Evolutionary conservation across 2,888 invertebrate species (phyloP), one percentile per base, ranked within the genome.

Genomic region (Lasioglossum morio): DNA sequence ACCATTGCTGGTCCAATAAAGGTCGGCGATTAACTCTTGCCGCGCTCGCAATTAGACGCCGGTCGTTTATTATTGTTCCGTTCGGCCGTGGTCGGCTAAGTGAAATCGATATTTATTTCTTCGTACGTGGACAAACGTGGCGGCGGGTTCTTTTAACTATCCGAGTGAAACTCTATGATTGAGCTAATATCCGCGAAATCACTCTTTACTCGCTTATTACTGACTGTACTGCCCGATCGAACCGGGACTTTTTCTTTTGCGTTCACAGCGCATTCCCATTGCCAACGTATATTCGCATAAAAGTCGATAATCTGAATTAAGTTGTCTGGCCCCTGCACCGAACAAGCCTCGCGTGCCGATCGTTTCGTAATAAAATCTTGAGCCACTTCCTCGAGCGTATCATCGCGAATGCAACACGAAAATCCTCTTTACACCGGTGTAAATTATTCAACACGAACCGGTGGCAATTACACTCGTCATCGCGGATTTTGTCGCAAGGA

Each of bases 51-150:
- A 79, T 85, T 79, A 78, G 63, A 1, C 27, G 46, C 14, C 23
- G 30, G 16, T 66, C 60, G 12, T 83, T 83, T 76, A 82, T 84
- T 57, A 78, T 75, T 84, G 46, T 69, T 76, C 16, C 12, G n/a
- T 27, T 48, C 46, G 37, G n/a, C 23, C 57, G 27, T 53, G 10
- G 30, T 34, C 40, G 23, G n/a, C 30, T 12, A 60, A 43, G 84
- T 84, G 86, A 85, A 87, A 88, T 88, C 84, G 82, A 87, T 84
- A 89, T 63, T 77, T 76, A 66, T 84, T 84, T 80, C 77, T 46
- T 30, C 16, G 19, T 34, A 40, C 23, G 43, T 16, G 34, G 70
- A 34, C 46, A 57, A 73, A 66, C 30, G n/a, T 63, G 69, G 30
- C 63, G 27, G 23, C 48, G 30, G 34, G 63, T 30, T 57, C 53